Conservation (phyloP, 1,140 invertebrate species). For the Nebria ingens region DNA sequence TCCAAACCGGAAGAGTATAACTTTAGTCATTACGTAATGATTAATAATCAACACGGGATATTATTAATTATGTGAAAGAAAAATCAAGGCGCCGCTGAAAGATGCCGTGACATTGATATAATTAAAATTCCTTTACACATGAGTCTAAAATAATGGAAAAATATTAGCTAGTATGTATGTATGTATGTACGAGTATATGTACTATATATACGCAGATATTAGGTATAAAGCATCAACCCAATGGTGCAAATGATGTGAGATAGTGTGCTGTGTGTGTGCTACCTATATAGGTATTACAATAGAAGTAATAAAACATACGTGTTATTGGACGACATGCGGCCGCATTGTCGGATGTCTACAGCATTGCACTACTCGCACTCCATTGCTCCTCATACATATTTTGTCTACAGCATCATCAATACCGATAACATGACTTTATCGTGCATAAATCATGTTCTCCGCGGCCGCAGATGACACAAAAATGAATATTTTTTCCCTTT, state of each 20-base stretch:
- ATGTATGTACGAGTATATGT: too few relatives aligned
- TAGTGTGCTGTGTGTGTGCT: background rate
- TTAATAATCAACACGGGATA: background rate
- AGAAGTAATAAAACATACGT: background rate
- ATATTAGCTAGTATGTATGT: too few relatives aligned
- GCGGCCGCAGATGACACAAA: background rate
- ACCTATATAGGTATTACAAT: background rate
- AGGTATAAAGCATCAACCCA: too few relatives aligned
- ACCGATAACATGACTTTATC: background rate
- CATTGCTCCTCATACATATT: background rate
- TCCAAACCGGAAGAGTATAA: background rate
- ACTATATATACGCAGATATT: too few relatives aligned
- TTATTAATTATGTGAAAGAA: slow-evolving; percentile 1
- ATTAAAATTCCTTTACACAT: background rate
- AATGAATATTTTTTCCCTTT: background rate
- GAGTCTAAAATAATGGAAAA: too few relatives aligned
- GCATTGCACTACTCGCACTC: too few relatives aligned
- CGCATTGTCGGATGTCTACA: background rate
- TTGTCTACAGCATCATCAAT: background rate
- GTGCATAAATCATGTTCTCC: background rate
- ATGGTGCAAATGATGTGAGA: background rate
- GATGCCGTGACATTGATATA: background rate
- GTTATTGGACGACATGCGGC: background rate
- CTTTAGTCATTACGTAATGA: background rate
- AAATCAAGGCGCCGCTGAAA: background rate